phyloP scores from a whole-genome alignment of 2,888 invertebrate genomes.

The Nebria brevicollis region DNA sequence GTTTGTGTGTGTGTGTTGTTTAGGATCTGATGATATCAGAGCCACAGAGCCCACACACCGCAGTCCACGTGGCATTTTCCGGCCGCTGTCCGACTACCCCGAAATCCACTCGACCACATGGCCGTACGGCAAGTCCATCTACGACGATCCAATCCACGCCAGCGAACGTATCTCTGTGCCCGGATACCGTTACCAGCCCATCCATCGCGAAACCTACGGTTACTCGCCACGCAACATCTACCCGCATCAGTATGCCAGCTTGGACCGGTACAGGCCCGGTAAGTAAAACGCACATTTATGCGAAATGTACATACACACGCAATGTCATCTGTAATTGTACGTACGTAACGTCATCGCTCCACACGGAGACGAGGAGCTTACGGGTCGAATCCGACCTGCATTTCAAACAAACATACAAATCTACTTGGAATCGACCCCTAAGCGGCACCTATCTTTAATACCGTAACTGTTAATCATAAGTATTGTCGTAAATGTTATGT shows the following conservation, averaged over 20 bases:
- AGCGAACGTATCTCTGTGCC: constrained; percentile 86
- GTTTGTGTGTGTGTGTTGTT: constrained; percentile 38
- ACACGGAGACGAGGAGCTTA: constrained; percentile 7
- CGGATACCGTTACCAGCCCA: constrained; percentile 91
- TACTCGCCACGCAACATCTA: constrained; percentile 89
- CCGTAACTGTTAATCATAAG: background rate
- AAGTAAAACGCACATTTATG: constrained; percentile 64
- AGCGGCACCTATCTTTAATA: background rate
- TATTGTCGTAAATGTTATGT: background rate
- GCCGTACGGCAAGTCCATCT: constrained; percentile 87
- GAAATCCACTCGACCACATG: constrained; percentile 76
- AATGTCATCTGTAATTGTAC: background rate
- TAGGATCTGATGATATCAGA: constrained; percentile 92
- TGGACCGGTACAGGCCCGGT: constrained; percentile 87
- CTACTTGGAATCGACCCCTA: background rate
- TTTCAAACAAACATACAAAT: background rate
- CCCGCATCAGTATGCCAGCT: constrained; percentile 82
- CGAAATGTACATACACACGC: background rate
- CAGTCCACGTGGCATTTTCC: constrained; percentile 74
- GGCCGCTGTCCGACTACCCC: constrained; percentile 78
- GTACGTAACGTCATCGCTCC: background rate
- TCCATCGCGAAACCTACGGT: constrained; percentile 90
- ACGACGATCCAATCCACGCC: constrained; percentile 83
- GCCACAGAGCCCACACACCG: constrained; percentile 76
- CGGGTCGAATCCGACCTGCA: background rate